Conservation (phyloP, 2,113 vertebrate species). For the Thymallus thymallus region DNA sequence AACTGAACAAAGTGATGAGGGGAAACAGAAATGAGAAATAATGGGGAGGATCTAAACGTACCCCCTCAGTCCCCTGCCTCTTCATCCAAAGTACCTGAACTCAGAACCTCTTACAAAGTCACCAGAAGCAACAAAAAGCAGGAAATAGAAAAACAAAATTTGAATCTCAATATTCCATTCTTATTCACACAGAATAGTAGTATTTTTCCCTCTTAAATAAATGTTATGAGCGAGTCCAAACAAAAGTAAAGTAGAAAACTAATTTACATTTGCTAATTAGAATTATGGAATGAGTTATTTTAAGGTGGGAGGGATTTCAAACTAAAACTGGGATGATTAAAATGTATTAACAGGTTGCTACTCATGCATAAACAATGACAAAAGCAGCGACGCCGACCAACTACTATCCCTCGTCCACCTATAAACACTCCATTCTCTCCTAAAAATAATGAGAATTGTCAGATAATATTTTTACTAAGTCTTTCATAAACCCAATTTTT, state of each 20-base stretch:
- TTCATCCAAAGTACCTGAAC: conserved; percentile 62
- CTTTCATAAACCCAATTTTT: conserved; percentile 47
- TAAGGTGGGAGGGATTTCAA: conserved; percentile 35
- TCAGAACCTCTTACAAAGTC: conserved; percentile 45
- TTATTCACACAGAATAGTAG: conserved; percentile 59
- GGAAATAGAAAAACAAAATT: conserved; percentile 15
- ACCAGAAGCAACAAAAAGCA: conserved; percentile 49
- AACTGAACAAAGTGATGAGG: not conserved
- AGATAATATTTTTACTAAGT: conserved; percentile 8
- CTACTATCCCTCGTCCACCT: conserved; percentile 38
- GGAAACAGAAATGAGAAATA: not conserved
- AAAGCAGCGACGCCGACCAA: conserved; percentile 54
- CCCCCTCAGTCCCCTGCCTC: conserved; percentile 34
- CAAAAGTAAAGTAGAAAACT: conserved; percentile 32
- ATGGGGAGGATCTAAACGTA: not conserved
- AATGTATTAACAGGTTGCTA: conserved; percentile 56
- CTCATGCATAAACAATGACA: conserved; percentile 59
- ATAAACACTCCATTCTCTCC: conserved; percentile 28
- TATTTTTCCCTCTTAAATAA: conserved; percentile 61
- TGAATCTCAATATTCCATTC: conserved; percentile 43
- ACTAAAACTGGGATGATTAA: conserved; percentile 51
- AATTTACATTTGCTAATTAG: conserved; percentile 53
- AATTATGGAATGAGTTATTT: conserved; percentile 49
- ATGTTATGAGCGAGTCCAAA: conserved; percentile 49
- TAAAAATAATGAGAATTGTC: conserved; percentile 44